Evolutionary conservation across 2,113 vertebrate genomes (phyloP).

Genomic region (Polypterus bichir): DNA sequence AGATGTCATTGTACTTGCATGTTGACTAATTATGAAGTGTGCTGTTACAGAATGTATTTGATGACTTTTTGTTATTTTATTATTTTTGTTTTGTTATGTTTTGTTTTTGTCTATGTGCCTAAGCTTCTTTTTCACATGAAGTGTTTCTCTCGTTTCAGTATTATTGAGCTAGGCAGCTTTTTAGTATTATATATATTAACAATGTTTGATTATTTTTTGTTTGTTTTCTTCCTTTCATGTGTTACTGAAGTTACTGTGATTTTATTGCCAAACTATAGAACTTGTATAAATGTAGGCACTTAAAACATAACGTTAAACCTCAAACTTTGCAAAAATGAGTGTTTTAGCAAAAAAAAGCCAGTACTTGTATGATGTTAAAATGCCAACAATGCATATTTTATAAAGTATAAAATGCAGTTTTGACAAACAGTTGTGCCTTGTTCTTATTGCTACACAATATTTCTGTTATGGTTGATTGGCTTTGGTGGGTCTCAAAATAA

Average conservation of each 20-base stretch:
- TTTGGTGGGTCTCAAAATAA: too few relatives aligned
- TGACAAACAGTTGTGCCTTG: conserved; percentile 10
- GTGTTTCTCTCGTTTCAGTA: conserved; percentile 64
- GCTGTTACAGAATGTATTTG: conserved; percentile 49
- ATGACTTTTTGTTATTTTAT: conserved; percentile 46
- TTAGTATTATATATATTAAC: conserved; percentile 33
- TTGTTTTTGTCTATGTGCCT: conserved; percentile 43
- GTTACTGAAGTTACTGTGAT: conserved; percentile 40
- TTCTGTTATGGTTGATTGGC: too few relatives aligned
- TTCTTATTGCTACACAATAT: neutral
- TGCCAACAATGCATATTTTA: conserved; percentile 26
- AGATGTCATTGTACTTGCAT: conserved; percentile 66
- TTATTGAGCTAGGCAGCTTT: conserved; percentile 59
- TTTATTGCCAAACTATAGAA: conserved; percentile 52
- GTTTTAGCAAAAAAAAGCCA: conserved; percentile 13
- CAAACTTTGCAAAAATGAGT: conserved; percentile 8
- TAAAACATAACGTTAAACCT: conserved; percentile 25
- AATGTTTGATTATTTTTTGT: conserved; percentile 16
- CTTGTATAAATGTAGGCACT: conserved; percentile 41
- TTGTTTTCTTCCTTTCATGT: conserved; percentile 24
- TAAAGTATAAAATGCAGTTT: conserved; percentile 22
- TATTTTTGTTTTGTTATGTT: conserved; percentile 42
- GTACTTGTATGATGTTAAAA: conserved; percentile 16
- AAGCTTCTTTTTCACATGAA: conserved; percentile 55
- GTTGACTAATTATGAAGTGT: conserved; percentile 57